A percentile compares a stretch with the other conserved stretches of the same genome.
phyloP scores from a whole-genome alignment of 2,888 invertebrate species.

The Spatulosminthurus flaviceps region DNA sequence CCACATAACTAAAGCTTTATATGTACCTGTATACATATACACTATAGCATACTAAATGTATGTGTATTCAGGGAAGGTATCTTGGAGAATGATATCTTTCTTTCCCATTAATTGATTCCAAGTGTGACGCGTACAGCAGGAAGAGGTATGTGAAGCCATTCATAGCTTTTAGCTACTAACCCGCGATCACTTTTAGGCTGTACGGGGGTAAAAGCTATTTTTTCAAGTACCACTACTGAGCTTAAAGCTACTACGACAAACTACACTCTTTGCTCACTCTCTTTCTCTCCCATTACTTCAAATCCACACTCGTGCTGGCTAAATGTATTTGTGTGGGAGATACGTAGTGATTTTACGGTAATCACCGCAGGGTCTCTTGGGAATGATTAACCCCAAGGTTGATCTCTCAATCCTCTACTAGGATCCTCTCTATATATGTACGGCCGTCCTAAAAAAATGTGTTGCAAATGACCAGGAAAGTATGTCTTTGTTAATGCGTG shows the following conservation, averaged over 20 bases:
- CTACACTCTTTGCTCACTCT: background rate
- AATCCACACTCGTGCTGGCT: background rate
- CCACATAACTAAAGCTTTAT: no score
- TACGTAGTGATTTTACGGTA: slow-evolving; percentile 20
- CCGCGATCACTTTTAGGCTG: background rate
- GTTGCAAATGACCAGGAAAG: background rate
- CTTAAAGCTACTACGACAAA: background rate
- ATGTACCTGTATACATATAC: no score
- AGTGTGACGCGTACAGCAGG: background rate
- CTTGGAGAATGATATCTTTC: background rate
- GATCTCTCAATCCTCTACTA: background rate
- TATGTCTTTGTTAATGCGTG: background rate
- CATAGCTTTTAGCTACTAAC: background rate
- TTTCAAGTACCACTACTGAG: background rate
- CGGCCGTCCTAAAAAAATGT: background rate
- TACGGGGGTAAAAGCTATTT: background rate
- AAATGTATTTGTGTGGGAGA: slow-evolving; percentile 9
- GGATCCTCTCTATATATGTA: background rate
- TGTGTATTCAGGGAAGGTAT: background rate
- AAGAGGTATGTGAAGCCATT: background rate
- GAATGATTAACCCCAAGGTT: background rate
- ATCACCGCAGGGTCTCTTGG: slow-evolving; percentile 18
- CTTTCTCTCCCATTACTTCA: background rate
- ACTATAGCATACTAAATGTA: background rate
- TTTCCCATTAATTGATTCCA: background rate